These are phyloP conservation scores for Leptogaster cylindrica DNA, from an alignment of 2,888 invertebrate species.

Conservation along the genomic window DNA sequence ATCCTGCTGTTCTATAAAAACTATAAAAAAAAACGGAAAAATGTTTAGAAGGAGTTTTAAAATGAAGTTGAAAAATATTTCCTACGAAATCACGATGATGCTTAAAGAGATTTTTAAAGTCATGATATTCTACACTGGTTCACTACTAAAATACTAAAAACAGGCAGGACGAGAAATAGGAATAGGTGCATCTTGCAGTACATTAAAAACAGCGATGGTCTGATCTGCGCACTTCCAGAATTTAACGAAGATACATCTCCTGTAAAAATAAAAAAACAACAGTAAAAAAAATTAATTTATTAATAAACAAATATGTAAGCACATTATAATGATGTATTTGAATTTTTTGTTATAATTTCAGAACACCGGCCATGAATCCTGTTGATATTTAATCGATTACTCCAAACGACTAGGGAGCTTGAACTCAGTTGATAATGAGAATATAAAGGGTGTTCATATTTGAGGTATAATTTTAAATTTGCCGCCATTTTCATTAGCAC, in stretches of 20 bases:
- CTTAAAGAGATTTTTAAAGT: not conserved
- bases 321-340: not conserved
- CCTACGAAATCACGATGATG: too few relatives aligned
- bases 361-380: too few relatives aligned
- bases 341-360: not conserved
- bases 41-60: not conserved
- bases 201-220: constrained; percentile 11
- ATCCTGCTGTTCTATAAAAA: not conserved
- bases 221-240: constrained; percentile 45
- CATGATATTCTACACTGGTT: constrained; percentile 21
- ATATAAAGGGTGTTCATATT: too few relatives aligned
- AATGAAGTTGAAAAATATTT: constrained; percentile 1
- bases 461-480: too few relatives aligned
- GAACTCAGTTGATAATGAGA: too few relatives aligned
- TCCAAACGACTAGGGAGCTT: too few relatives aligned
- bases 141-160: too few relatives aligned
- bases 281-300: too few relatives aligned
- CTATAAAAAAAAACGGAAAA: not conserved
- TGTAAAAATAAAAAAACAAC: constrained; percentile 54
- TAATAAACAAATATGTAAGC: constrained; percentile 3
- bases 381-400: too few relatives aligned
- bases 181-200: constrained; percentile 19
- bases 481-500: too few relatives aligned
- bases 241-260: constrained; percentile 54
- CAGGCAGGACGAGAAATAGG: not conserved